Percentiles rank a stretch among this genome's conserved stretches.
phyloP scores from a whole-genome alignment of 2,888 invertebrate genomes.

The Amphipoea oculea region DNA sequence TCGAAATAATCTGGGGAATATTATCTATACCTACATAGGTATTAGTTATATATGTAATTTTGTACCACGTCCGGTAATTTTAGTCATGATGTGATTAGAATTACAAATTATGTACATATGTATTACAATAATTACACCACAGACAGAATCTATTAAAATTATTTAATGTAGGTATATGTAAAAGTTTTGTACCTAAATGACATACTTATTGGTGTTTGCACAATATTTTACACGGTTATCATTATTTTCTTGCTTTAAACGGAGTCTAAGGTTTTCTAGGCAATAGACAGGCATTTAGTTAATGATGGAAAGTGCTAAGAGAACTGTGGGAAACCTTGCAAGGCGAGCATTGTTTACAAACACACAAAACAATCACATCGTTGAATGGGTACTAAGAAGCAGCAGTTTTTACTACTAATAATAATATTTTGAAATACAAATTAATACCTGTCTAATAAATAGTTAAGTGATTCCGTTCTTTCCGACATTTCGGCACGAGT shows the following conservation, averaged over 20 bases:
- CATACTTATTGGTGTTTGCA: neutral
- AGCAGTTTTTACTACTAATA: conserved; percentile 20
- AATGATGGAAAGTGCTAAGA: conserved; percentile 69
- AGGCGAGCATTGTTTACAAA: conserved; percentile 66
- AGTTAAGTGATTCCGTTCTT: conserved; percentile 74
- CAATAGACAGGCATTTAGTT: conserved; percentile 55
- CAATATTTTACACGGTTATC: conserved; percentile 20
- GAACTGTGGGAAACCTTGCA: conserved; percentile 70
- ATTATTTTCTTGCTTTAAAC: conserved; percentile 40
- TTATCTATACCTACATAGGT: conserved; percentile 4
- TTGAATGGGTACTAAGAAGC: conserved; percentile 28
- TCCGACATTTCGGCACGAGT: conserved; percentile 73
- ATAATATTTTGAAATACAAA: conserved; percentile 30
- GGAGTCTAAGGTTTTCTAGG: conserved; percentile 59
- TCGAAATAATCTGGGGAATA: conserved; percentile 8
- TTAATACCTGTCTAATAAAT: conserved; percentile 76
- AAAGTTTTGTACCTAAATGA: neutral
- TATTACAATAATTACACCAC: conserved; percentile 6
- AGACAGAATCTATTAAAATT: conserved; percentile 23
- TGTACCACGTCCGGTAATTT: conserved; percentile 49
- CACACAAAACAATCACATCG: conserved; percentile 55
- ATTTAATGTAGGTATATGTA: conserved; percentile 21
- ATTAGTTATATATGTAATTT: conserved; percentile 12
- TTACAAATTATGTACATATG: neutral
- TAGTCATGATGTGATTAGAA: conserved; percentile 12